Percentiles rank a stretch among this genome's conserved stretches.
These are phyloP conservation scores for Syndactyla subalaris DNA, from an alignment of 2,797 vertebrate species.

Conservation along the genomic window DNA sequence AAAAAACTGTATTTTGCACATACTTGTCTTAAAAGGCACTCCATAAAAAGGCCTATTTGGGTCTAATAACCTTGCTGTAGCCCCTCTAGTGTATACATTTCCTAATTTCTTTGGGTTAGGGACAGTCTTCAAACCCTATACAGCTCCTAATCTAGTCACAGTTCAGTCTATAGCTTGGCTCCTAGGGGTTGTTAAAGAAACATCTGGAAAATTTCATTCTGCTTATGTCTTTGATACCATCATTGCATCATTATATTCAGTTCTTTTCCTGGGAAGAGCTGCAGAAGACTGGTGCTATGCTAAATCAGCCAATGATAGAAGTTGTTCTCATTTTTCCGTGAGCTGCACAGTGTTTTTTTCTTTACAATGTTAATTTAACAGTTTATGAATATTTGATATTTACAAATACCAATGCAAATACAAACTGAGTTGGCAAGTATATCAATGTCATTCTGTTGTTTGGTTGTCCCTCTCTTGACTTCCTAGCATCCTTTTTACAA, in stretches of 20 bases:
- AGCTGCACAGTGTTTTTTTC: neutral
- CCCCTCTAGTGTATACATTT: neutral
- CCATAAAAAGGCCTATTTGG: neutral
- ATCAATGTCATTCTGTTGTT: neutral
- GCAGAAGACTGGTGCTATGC: neutral
- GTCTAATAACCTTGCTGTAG: neutral
- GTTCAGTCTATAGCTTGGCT: neutral
- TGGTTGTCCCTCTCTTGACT: rapidly evolving
- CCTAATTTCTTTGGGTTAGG: neutral
- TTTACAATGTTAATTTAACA: neutral
- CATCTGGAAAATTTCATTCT: neutral
- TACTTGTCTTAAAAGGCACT: neutral
- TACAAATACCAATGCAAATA: neutral
- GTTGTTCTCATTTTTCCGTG: neutral
- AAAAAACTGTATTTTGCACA: neutral
- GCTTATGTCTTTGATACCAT: neutral
- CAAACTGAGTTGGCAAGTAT: neutral
- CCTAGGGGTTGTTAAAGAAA: neutral
- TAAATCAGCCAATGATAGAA: neutral
- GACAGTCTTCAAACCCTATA: neutral
- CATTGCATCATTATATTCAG: neutral
- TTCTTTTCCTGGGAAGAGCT: neutral
- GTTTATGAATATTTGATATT: neutral
- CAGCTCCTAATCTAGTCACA: neutral
- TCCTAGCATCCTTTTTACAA: neutral